Conservation (phyloP, 2,888 invertebrate genomes). For the Muschampia plurimacula region DNA sequence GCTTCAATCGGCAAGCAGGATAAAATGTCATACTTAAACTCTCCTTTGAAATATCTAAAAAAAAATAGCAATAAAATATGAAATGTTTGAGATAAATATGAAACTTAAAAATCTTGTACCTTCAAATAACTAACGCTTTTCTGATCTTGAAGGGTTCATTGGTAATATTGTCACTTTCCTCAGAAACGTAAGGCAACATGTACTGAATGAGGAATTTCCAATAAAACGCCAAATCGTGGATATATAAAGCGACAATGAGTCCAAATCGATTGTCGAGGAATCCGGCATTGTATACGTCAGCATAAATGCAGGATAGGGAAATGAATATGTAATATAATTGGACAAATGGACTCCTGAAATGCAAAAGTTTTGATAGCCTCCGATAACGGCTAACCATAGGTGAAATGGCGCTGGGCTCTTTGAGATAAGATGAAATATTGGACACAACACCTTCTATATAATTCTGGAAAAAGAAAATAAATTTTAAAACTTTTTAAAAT, state of each 20-base stretch:
- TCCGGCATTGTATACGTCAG: conserved; percentile 69
- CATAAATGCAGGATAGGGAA: conserved; percentile 60
- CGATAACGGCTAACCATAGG: conserved; percentile 5
- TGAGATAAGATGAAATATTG: conserved; percentile 37
- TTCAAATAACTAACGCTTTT: conserved; percentile 53
- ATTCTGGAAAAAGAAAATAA: conserved; percentile 51
- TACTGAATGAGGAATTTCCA: conserved; percentile 63
- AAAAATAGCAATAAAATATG: conserved; percentile 7
- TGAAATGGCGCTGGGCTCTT: conserved; percentile 37
- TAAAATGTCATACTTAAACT: conserved; percentile 64
- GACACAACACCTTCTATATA: conserved; percentile 56
- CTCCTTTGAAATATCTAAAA: conserved; percentile 61
- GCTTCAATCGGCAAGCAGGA: conserved; percentile 67
- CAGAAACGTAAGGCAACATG: conserved; percentile 53
- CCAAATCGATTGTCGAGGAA: conserved; percentile 60
- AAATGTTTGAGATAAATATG: background rate
- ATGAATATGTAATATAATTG: conserved; percentile 62
- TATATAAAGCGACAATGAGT: conserved; percentile 58
- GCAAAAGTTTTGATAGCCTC: conserved; percentile 11
- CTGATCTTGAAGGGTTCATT: conserved; percentile 50
- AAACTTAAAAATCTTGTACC: background rate
- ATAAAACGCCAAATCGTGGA: conserved; percentile 62
- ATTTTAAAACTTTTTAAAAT: too few relatives aligned
- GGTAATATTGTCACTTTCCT: conserved; percentile 47
- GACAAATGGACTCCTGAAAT: conserved; percentile 51